Evolutionary conservation across 2,113 vertebrate species (phyloP).

Genomic region (Irena cyanogastra): DNA sequence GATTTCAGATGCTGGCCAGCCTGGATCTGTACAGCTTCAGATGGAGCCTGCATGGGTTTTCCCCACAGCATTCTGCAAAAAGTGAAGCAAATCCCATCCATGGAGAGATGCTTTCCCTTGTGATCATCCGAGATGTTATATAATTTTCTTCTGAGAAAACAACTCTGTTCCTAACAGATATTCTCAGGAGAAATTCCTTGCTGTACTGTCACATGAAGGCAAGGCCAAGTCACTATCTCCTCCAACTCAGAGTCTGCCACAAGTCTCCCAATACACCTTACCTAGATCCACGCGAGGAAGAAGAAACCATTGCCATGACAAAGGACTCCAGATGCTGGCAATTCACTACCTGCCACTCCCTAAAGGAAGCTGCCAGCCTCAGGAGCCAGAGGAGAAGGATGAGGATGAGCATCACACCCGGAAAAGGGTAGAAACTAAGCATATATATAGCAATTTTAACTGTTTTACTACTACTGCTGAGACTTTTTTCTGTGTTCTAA

Average conservation of each 20-base stretch:
- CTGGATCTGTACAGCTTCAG: neutral
- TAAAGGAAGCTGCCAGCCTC: neutral
- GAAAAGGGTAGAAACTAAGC: neutral
- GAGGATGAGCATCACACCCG: neutral
- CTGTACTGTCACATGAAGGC: neutral
- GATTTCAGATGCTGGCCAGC: neutral
- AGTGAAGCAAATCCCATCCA: neutral
- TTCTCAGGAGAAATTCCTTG: neutral
- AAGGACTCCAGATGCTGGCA: neutral
- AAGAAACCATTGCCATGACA: neutral
- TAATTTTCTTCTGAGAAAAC: neutral
- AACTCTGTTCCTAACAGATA: neutral
- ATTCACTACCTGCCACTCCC: neutral
- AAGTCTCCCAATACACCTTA: neutral
- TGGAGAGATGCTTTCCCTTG: neutral
- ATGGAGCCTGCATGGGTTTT: neutral
- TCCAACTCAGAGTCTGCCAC: neutral
- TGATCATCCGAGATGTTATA: neutral
- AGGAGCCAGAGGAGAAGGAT: neutral
- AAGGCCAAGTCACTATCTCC: neutral
- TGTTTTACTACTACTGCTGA: neutral
- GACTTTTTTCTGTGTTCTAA: neutral
- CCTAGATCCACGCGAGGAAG: fast-evolving
- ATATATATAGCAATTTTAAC: neutral
- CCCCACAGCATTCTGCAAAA: fast-evolving